Base-by-base conservation (phyloP, 1,140 invertebrate genomes). In the Drosophila burlai region DNA sequence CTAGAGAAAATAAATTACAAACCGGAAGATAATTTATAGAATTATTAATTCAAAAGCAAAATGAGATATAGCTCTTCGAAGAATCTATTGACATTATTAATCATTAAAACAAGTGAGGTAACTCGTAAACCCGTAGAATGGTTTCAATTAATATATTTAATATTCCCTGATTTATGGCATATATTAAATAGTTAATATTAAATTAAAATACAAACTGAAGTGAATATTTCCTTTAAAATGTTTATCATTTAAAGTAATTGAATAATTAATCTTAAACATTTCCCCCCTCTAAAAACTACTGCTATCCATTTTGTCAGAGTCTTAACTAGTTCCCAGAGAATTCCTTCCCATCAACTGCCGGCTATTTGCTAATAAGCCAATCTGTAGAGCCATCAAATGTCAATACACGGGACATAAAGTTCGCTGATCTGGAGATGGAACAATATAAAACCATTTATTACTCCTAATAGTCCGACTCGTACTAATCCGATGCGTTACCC, bases 381-480 rank as follows among this genome's bases (percentile, higher is more conserved):
- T 87, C 84, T 89, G 84, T 71, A 52, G 46, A 69, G 80, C 77
- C 84, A 89, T 87, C 84, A 83, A 89, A 63, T 83, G 84, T 86
- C 83, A 86, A 86, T 87, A 86, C 80, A 86, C 29, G 29, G 65
- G 50, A 55, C 74, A 72, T 76, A 86, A 87, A 86, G 61, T 73
- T 63, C n/a, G 16, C 66, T 58, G 82, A 84, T 77, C 50, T 40
- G 63, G 15, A 43, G 66, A 59, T 81, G 73, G 49, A 69, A 85
- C 74, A 81, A 68, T 81, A 77, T 50, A 64, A 47, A 60, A 68
- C 65, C 84, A 89, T 89, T 80, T 87, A 81, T 89, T 83, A 81
- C 78, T 60, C 38, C 46, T 72, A 73, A 73, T 72, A 73, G 67
- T 29, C 45, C 38, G 11, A 31, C 69, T 60, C 26, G 36, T 31